phyloP scores from a whole-genome alignment of 2,888 invertebrate genomes.

The Lampropteryx suffumata region DNA sequence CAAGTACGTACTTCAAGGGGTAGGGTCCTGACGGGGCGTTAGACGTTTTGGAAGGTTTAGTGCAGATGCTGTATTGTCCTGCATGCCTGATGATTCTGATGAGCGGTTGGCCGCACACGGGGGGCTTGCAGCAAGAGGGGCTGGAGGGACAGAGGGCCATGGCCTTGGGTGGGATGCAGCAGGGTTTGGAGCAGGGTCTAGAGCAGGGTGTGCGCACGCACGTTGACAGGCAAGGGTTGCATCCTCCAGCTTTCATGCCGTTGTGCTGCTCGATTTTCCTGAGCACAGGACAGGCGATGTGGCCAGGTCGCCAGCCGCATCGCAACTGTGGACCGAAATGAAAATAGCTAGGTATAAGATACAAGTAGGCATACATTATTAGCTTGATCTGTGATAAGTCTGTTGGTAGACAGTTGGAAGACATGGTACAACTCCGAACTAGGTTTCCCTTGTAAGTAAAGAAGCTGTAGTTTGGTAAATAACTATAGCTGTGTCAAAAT shows the following conservation, averaged over 20 bases:
- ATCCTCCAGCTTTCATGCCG: slow-evolving; percentile 54
- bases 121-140: slow-evolving; percentile 48
- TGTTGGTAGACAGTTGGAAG: no score
- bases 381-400: no score
- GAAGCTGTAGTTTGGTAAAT: no score
- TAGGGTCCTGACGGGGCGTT: slow-evolving; percentile 69
- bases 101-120: slow-evolving; percentile 50
- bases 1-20: slow-evolving; percentile 71
- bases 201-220: slow-evolving; percentile 49
- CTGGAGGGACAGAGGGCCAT: slow-evolving; percentile 48
- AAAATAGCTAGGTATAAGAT: no score
- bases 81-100: slow-evolving; percentile 66
- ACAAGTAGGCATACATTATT: no score
- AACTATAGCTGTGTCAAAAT: no score
- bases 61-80: slow-evolving; percentile 69
- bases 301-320: slow-evolving; percentile 78
- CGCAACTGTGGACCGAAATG: slow-evolving; percentile 51
- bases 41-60: slow-evolving; percentile 65
- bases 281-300: slow-evolving; percentile 71
- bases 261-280: slow-evolving; percentile 67
- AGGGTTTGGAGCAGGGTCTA: slow-evolving; percentile 52
- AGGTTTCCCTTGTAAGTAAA: no score
- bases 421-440: no score
- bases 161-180: slow-evolving; percentile 50
- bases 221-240: slow-evolving; percentile 45